Evolutionary conservation across 2,113 vertebrate genomes (phyloP), one percentile per base, ranked within the genome.

Genomic region (Sinocyclocheilus maitianheensis): DNA sequence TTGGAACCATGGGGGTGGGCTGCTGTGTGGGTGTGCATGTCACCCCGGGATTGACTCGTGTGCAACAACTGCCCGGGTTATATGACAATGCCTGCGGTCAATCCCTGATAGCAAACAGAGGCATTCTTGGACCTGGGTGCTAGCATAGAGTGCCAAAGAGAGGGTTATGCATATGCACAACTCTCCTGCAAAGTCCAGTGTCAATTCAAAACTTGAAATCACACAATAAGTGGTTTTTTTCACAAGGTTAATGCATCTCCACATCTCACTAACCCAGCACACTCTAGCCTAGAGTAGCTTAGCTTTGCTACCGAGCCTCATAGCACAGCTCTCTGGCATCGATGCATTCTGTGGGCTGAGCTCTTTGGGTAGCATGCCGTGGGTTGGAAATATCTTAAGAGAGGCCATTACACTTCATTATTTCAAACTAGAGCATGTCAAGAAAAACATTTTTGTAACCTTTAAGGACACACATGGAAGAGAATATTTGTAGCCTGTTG

Each of bases 391-490:
- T 88, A 63, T 88, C 81, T 87, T 89, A 79, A 67, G 11, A 77
- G 24, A 92, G 87, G 89, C 87, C 85, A 88, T 87, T 79, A 79
- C 93, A 91, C 90, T 91, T 92, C 87, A 90, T 91, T 92, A 92
- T 93, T 93, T 92, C 86, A 82, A 91, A 91, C 83, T 55, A 79
- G 53, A 43, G 11, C 10, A 62, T 79, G 30, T 40, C 11, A 37
- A 77, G 46, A 77, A 26, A 46, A 77, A 26, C 48, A 20, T 48
- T 48, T 55, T 53, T 55, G 26, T 55, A 55, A 55, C 26, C 3
- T 55, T 34, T 34, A 60, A n/a, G 14, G 43, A 48, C 43, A 75
- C 20, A 51, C 20, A 76, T 51, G 72, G 11, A 14, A 75, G 11
- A 24, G 5, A 75, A 65, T 14, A 65, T 65, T 26, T 65, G 62